phyloP scores from a whole-genome alignment of 2,888 invertebrate genomes.

The Drosophila seclusa region DNA sequence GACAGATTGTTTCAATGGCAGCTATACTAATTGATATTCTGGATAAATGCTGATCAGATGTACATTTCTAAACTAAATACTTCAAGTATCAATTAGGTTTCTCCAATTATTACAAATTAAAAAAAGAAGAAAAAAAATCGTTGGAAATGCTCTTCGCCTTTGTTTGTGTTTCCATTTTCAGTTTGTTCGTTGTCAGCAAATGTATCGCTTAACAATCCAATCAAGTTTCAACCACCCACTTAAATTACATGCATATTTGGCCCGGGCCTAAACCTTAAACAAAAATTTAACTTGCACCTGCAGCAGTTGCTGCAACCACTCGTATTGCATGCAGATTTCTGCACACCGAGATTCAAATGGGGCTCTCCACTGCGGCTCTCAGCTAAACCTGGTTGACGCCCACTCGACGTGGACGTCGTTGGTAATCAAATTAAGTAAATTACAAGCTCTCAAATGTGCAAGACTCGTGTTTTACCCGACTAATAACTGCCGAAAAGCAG shows the following conservation, averaged over 20 bases:
- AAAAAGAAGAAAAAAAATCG: neutral
- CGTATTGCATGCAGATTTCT: constrained; percentile 13
- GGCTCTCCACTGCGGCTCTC: neutral
- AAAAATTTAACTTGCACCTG: constrained; percentile 43
- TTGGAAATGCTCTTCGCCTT: neutral
- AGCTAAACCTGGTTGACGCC: constrained; percentile 36
- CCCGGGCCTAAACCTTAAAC: constrained; percentile 18
- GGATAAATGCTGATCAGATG: neutral
- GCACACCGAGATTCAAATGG: constrained; percentile 5
- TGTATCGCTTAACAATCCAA: constrained; percentile 14
- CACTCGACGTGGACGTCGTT: constrained; percentile 47
- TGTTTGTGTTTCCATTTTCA: neutral
- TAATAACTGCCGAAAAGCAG: constrained; percentile 76
- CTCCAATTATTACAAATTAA: neutral
- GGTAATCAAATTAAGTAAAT: constrained; percentile 81
- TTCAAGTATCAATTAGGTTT: neutral
- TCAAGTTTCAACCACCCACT: constrained; percentile 41
- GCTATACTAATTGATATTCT: neutral
- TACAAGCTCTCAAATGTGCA: constrained; percentile 80
- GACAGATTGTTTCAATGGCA: too few species aligned
- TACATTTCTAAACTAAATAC: neutral
- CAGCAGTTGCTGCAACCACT: constrained; percentile 31
- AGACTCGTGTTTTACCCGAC: constrained; percentile 77
- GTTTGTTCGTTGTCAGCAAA: neutral
- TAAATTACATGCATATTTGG: constrained; percentile 48